phyloP scores from a whole-genome alignment of 1,140 invertebrate genomes.

The Vollenhovia emeryi region DNA sequence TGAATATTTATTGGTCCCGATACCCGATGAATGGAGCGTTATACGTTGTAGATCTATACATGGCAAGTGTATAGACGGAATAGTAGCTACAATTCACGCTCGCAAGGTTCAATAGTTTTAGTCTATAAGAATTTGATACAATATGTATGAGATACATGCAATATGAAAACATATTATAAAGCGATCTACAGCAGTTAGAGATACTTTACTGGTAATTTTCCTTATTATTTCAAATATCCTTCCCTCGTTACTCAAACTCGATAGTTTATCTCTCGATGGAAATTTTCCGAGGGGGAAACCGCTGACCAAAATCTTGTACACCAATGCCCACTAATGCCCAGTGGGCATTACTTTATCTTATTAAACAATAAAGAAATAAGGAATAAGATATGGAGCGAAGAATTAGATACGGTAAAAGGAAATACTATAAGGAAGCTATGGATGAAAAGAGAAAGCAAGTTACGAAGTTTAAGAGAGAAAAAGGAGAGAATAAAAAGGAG shows the following conservation, averaged over 20 bases:
- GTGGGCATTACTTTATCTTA: too few species aligned
- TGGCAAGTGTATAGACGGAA: neutral
- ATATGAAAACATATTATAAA: constrained; percentile 19
- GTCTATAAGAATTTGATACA: neutral
- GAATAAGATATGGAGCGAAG: too few species aligned
- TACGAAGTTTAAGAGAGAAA: too few species aligned
- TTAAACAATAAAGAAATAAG: too few species aligned
- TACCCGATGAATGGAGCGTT: neutral
- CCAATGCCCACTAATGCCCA: too few species aligned
- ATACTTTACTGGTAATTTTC: neutral
- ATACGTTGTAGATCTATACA: constrained; percentile 1
- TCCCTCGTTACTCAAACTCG: neutral
- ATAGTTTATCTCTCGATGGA: too few species aligned
- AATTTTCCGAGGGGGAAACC: too few species aligned
- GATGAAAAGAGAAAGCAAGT: too few species aligned
- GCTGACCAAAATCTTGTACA: too few species aligned
- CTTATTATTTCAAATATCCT: neutral
- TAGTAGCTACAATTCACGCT: neutral
- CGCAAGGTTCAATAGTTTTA: neutral
- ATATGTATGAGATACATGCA: neutral
- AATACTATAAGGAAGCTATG: too few species aligned
- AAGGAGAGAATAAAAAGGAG: too few species aligned
- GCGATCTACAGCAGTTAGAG: neutral
- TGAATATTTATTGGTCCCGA: constrained; percentile 42
- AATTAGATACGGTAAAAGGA: too few species aligned